Evolutionary conservation across 2,113 vertebrate genomes (phyloP), one percentile per base, ranked within the genome.

Genomic region (Corythaixoides concolor): DNA sequence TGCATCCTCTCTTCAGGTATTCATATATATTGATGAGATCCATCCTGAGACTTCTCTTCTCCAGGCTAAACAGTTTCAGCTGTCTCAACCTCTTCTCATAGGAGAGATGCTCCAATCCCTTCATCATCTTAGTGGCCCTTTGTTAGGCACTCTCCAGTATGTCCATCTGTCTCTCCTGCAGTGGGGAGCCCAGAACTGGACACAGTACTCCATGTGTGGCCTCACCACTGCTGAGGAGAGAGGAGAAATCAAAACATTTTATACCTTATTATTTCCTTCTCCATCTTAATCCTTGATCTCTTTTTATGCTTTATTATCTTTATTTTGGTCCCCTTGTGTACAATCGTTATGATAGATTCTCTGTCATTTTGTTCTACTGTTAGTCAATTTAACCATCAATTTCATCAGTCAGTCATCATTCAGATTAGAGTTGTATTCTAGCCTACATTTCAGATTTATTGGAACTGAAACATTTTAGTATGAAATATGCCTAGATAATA

Each of bases 401-500:
- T 47, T 85, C 37, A 74, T 80, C 24, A 82, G 9, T 37, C 41
- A 50, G 9, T 37, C 41, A 50, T 67, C 28, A 74, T 75, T 80
- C 66, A 72, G 55, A 91, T 66, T 50, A 88, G 33, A 81, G 15
- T 15, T 79, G 24, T 12, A 58, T 63, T 94, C 93, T 93, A 94
- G 95, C 55, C 37, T 83, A 62, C 33, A 49, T 93, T 93, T 96
- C 47, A 83, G 19, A 64, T 88, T 86, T 81, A 80, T 85, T 94
- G 28, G 18, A 77, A 86, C 28, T 21, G 82, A 93, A 89, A 77
- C 5, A 33, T 92, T 96, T 88, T 62, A 73, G 12, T 35, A 70
- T 80, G n/a, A 92, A 91, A 84, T 86, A 75, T 74, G 22, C 30
- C 62, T 90, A 88, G 85, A 92, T 94, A 70, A 75, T 94, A 88